phyloP scores from a whole-genome alignment of 1,140 invertebrate genomes.

The Aricia agestis region DNA sequence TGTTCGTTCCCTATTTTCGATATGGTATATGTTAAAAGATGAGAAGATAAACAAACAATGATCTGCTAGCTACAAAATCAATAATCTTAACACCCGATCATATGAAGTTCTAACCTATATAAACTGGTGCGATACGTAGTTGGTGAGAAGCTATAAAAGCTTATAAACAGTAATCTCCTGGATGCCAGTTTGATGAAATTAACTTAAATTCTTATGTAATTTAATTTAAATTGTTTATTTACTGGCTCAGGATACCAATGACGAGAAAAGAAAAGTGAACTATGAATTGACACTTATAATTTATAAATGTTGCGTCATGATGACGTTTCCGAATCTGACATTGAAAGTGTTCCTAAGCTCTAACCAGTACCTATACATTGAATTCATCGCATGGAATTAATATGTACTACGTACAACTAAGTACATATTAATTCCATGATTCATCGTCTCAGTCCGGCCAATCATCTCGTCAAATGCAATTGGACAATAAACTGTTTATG shows the following conservation, averaged over 20 bases:
- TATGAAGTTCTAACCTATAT: conserved; percentile 50
- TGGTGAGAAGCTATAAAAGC: conserved; percentile 52
- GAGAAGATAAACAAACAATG: neutral
- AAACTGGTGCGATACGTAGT: conserved; percentile 35
- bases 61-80: conserved; percentile 23
- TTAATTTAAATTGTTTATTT: neutral
- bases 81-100: conserved; percentile 25
- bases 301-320: no score
- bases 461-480: no score
- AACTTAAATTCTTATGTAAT: neutral
- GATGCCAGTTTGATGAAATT: conserved; percentile 59
- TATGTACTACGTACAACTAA: no score
- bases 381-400: no score
- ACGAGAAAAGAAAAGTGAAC: neutral
- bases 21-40: conserved; percentile 12
- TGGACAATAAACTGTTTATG: no score
- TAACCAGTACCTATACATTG: no score
- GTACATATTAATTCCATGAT: no score
- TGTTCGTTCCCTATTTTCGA: neutral
- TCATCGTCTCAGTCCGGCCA: no score
- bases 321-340: no score
- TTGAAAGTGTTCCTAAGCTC: no score
- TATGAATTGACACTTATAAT: no score
- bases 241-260: neutral
- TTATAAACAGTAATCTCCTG: conserved; percentile 49